Percentiles rank a stretch among this genome's conserved stretches.
Conservation (phyloP, 2,888 invertebrate species). For the Thyatira batis region DNA sequence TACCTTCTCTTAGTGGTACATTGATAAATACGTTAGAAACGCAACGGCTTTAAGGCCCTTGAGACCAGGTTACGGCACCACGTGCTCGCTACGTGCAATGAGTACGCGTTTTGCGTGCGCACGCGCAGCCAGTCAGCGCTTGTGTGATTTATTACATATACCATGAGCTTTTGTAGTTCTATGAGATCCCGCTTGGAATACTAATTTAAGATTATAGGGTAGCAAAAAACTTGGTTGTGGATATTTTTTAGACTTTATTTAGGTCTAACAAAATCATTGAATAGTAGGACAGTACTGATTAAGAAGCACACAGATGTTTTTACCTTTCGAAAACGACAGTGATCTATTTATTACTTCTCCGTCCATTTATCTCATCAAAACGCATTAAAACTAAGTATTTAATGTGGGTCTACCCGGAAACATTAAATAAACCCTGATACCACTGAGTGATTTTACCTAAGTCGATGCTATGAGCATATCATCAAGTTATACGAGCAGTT, state of each 20-base stretch:
- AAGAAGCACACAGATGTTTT: no score
- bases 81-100: constrained; percentile 1
- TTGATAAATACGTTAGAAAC: background rate
- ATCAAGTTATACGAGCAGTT: background rate
- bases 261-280: no score
- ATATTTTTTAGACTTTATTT: no score
- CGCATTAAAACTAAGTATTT: background rate
- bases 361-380: background rate
- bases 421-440: background rate
- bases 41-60: background rate
- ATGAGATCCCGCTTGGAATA: background rate
- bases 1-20: background rate
- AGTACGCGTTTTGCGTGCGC: constrained; percentile 4
- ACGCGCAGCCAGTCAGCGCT: constrained; percentile 6
- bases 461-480: background rate
- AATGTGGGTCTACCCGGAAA: background rate
- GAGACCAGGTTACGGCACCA: constrained; percentile 1
- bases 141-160: background rate
- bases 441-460: background rate
- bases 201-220: background rate
- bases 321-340: no score
- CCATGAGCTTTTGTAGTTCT: background rate
- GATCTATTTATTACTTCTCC: no score
- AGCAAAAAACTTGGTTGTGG: no score
- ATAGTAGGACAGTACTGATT: no score